Base-by-base conservation (phyloP, 2,888 invertebrate genomes). In the Macropis europaea region DNA sequence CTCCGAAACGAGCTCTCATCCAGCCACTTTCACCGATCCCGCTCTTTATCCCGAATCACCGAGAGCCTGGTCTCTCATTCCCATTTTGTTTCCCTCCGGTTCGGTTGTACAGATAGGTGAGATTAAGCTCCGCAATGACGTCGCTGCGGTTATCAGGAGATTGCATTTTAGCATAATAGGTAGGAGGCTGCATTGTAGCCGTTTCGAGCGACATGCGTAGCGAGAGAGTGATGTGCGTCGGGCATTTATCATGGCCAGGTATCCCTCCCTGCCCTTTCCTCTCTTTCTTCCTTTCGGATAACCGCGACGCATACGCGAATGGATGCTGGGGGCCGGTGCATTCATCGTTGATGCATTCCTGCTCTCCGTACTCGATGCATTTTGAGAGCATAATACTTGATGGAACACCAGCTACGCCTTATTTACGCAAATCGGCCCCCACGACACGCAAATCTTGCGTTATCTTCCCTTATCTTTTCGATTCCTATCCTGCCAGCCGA, bases 101-200 rank as follows among this genome's bases (percentile, higher is more conserved):
- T 34, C 43, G 63, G 62, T 60, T 68, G 66, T 62, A 69, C 73
- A 74, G 79, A 81, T 82, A 79, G 81, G 82, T 77, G 83, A 80
- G 84, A 85, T 85, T 82, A 84, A 83, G 79, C 81, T 56, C 70
- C 71, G 76, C 67, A 76, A 72, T 75, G 78, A 76, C 73, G 79
- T 73, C 61, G 67, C 73, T 68, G 76, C 63, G 84, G 81, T 84
- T 86, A 84, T 85, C 84, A 76, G 84, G 78, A 86, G 86, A 85
- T 86, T 86, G 84, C 81, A 82, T 83, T 86, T 85, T 82, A 83
- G 84, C 84, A 85, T 85, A 86, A 85, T 84, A 75, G 85, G 69
- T 67, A 70, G 73, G 71, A 62, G 74, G 68, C 61, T 61, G 76
- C 76, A 73, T 68, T 76, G 78, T 77, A 78, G 54, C 77, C 70